Evolutionary conservation across 92 coral and sea anemone genomes (phyloP).

Genomic region (Porites divaricata): DNA sequence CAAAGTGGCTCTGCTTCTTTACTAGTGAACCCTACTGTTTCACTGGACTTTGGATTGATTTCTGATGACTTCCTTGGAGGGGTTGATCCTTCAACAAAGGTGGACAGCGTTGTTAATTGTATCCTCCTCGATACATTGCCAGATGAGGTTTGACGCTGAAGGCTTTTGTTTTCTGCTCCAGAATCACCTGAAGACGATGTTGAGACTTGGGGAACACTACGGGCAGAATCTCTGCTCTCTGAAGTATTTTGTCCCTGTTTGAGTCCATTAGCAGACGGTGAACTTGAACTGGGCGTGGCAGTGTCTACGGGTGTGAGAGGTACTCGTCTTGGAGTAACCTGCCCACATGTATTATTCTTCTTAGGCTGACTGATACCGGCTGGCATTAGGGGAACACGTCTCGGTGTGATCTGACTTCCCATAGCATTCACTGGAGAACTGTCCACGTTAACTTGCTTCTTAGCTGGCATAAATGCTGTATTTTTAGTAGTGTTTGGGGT

Average conservation of each 20-base stretch:
- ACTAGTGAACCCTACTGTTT: not conserved
- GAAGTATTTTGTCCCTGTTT: not conserved
- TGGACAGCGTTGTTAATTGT: conserved; percentile 23
- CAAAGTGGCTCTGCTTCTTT: not conserved
- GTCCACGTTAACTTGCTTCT: not conserved
- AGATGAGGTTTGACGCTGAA: not conserved
- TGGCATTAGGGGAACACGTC: conserved; percentile 25
- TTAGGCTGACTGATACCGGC: not conserved
- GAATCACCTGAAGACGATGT: not conserved
- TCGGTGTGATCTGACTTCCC: conserved; percentile 27
- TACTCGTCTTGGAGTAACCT: conserved; percentile 1
- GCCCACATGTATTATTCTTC: conserved; percentile 1
- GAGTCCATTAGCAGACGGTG: not conserved
- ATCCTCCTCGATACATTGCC: conserved; percentile 37
- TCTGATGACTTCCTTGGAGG: not conserved
- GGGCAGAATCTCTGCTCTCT: not conserved
- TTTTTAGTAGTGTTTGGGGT: not conserved
- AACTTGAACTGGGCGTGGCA: not conserved
- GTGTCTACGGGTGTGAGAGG: not conserved
- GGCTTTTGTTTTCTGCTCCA: not conserved
- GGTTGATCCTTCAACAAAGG: conserved; percentile 5
- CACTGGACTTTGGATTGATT: not conserved
- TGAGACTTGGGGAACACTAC: not conserved
- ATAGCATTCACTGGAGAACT: not conserved
- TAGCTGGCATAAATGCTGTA: not conserved